phyloP scores from a whole-genome alignment of 1,140 invertebrate genomes.

The Tribolium castaneum region DNA sequence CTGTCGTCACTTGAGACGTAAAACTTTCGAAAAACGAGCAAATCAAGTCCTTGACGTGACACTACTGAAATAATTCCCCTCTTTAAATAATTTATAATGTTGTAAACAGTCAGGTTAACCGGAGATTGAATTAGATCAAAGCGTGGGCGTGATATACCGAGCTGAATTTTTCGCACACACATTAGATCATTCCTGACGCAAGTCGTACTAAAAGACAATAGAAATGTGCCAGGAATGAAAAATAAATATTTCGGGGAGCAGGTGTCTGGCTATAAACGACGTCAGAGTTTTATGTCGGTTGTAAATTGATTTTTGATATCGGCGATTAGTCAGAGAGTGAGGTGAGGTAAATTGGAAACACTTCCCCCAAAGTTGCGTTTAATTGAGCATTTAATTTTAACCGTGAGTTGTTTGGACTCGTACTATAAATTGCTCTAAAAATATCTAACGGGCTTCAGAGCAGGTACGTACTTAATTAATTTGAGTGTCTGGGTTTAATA shows the following conservation, averaged over 20 bases:
- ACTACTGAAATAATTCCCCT: neutral
- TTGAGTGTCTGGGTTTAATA: neutral
- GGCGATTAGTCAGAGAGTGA: neutral
- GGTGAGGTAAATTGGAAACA: neutral
- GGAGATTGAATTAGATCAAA: neutral
- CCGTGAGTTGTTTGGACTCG: neutral
- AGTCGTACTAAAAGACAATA: neutral
- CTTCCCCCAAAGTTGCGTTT: neutral
- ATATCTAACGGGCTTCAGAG: neutral
- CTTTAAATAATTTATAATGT: neutral
- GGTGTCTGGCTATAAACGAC: no score
- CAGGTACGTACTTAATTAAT: neutral
- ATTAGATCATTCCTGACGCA: neutral
- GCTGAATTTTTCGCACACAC: neutral
- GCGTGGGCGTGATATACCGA: neutral
- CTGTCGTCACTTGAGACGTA: neutral
- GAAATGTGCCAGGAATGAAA: no score
- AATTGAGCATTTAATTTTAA: conserved; percentile 21
- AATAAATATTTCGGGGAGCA: no score
- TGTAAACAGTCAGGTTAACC: neutral
- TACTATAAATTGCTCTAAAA: neutral
- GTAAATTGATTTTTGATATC: neutral
- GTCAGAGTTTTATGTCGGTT: no score
- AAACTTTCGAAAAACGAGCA: neutral
- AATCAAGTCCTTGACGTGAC: neutral